phyloP scores from a whole-genome alignment of 2,113 vertebrate species.

The Pavo muticus region DNA sequence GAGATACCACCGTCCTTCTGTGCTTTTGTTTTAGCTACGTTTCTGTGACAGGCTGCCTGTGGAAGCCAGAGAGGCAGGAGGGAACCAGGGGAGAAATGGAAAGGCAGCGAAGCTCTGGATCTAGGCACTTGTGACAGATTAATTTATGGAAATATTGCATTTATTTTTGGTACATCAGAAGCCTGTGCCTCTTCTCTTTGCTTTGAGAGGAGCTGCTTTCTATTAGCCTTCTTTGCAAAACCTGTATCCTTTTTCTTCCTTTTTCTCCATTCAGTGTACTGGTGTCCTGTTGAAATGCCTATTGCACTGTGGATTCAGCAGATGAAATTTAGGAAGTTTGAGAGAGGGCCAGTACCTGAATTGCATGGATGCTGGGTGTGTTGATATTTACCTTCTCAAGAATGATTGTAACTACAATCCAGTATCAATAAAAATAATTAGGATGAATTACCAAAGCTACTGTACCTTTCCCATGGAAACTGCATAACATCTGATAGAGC shows the following conservation, averaged over 20 bases:
- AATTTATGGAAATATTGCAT: neutral
- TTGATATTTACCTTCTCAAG: neutral
- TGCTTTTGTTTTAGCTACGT: neutral
- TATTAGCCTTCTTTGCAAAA: slow-evolving; percentile 40
- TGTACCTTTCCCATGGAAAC: neutral
- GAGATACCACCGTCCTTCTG: neutral
- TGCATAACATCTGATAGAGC: neutral
- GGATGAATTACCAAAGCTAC: neutral
- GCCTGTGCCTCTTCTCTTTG: neutral
- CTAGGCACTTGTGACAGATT: neutral
- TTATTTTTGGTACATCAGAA: neutral
- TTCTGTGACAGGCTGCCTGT: neutral
- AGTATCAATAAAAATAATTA: neutral
- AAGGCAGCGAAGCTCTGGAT: neutral
- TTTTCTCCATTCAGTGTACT: neutral
- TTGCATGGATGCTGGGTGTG: neutral
- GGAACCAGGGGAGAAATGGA: neutral
- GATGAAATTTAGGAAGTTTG: neutral
- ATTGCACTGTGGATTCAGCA: neutral
- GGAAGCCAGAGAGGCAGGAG: neutral
- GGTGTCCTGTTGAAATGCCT: neutral
- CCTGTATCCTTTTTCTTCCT: neutral
- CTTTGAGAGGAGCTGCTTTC: neutral
- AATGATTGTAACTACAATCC: neutral
- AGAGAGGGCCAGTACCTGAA: rapidly evolving